Base-by-base conservation (phyloP, 35 echinoderm and acorn worm genomes). In the Acanthaster planci region DNA sequence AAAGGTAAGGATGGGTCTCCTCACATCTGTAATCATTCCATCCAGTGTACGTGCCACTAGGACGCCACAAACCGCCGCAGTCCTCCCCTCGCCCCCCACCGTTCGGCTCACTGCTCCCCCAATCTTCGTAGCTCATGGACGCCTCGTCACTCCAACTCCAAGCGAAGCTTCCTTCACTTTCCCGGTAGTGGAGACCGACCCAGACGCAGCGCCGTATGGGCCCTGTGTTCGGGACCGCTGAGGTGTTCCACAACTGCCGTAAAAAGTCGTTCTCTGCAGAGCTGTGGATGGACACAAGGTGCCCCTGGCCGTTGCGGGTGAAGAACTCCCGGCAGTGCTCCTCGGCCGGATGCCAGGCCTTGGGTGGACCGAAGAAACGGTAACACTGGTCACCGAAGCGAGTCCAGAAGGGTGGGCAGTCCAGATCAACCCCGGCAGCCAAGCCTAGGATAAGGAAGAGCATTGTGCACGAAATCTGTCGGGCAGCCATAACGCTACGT, bases 321-420 rank as follows among this genome's bases (percentile, higher is more conserved):
- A 51, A 52, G n/a, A 44, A 40, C 22, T 80, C 0, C 32, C 78
- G 78, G 18, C 78, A 80, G 51, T 81, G 47, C 21, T 52, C 26
- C 32, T 81, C 79, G 4, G 79, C 79, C 18, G 18, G 7, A 7
- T 18, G 21, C 79, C 79, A 81, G 21, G 27, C 12, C 79, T 19
- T 51, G 18, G 16, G 39, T 18, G 21, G 39, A 21, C 79, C 79
- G 21, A 52, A 51, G 79, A 81, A 52, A 52, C 79, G 79, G 51
- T 81, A 81, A 47, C 79, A 81, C 23, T 81, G 8, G 51, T 53
- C 31, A 18, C 31, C 39, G 44, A 27, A 81, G 21, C 17, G 1
- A 2, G 79, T 81, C 79, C 79, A 81, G 18, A 81, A 47, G 23
- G 79, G 79, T 81, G 79, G 79, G 30, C 79, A 81, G 26, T 34